A percentile compares a stretch with the other conserved stretches of the same genome.
phyloP scores from a whole-genome alignment of 2,888 invertebrate genomes.

The Agonopterix alstromeriana region DNA sequence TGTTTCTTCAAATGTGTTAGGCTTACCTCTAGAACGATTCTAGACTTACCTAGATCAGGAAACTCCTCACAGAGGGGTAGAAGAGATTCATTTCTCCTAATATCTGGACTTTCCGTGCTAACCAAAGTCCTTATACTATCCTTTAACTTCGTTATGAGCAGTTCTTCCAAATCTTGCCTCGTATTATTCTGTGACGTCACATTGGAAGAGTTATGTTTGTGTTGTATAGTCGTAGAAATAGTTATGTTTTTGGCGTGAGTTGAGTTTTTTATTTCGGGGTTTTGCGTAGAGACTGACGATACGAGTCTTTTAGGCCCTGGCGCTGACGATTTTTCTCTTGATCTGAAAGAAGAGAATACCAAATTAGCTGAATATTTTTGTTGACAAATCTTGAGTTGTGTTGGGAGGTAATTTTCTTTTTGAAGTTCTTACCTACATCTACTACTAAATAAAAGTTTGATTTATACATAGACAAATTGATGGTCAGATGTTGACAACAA shows the following conservation, averaged over 20 bases:
- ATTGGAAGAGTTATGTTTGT: background rate
- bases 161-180: background rate
- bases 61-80: constrained; percentile 76
- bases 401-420: too few relatives aligned
- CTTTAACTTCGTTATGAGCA: constrained; percentile 44
- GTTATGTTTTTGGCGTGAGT: constrained; percentile 21
- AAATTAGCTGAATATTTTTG: too few relatives aligned
- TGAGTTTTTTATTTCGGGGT: constrained; percentile 20
- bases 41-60: constrained; percentile 78
- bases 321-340: constrained; percentile 32
- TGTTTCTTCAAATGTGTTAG: too few relatives aligned
- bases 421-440: too few relatives aligned
- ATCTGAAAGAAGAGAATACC: constrained; percentile 28
- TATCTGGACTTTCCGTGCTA: constrained; percentile 37
- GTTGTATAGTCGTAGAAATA: background rate
- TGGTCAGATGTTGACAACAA: too few relatives aligned
- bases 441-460: too few relatives aligned
- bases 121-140: constrained; percentile 41
- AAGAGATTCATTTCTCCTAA: constrained; percentile 35
- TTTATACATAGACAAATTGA: too few relatives aligned
- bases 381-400: too few relatives aligned
- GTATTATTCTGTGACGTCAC: too few relatives aligned
- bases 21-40: too few relatives aligned
- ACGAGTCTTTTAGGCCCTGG: constrained; percentile 39
- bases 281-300: constrained; percentile 18